phyloP scores from a whole-genome alignment of 1,140 invertebrate species.

The Atopsyche davidsoni region DNA sequence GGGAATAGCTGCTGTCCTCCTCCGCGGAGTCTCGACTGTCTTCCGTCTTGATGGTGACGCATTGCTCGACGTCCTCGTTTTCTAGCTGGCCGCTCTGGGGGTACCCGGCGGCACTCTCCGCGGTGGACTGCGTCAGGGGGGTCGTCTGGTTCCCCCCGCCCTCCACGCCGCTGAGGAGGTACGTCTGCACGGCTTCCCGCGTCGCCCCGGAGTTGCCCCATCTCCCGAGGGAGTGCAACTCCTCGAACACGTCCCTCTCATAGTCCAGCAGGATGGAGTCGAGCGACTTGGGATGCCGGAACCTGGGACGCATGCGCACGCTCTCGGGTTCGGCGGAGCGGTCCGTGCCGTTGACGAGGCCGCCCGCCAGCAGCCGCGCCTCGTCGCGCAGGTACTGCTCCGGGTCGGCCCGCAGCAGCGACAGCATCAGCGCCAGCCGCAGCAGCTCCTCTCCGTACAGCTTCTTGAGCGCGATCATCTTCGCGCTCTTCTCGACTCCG shows the following conservation, averaged over 20 bases:
- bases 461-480: conserved; percentile 70
- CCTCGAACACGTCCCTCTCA: conserved; percentile 67
- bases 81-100: conserved; percentile 15
- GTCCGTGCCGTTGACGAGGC: conserved; percentile 58
- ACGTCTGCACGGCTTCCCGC: conserved; percentile 22
- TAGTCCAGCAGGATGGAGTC: conserved; percentile 67
- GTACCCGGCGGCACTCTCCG: background rate
- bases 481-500: conserved; percentile 15
- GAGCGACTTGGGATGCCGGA: conserved; percentile 65
- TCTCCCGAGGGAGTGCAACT: conserved; percentile 63
- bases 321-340: conserved; percentile 53
- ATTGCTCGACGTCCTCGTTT: conserved; percentile 25
- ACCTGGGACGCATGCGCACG: conserved; percentile 52
- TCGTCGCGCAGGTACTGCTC: conserved; percentile 57
- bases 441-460: conserved; percentile 71
- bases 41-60: conserved; percentile 33
- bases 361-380: conserved; percentile 43
- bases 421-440: conserved; percentile 70
- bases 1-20: background rate
- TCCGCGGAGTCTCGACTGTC: conserved; percentile 26
- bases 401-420: conserved; percentile 67
- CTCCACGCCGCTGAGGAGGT: conserved; percentile 26
- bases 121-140: conserved; percentile 1
- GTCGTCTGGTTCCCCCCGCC: conserved; percentile 5
- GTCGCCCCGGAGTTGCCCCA: conserved; percentile 35